phyloP scores from a whole-genome alignment of 2,113 vertebrate species.

The Bostrychus sinensis region DNA sequence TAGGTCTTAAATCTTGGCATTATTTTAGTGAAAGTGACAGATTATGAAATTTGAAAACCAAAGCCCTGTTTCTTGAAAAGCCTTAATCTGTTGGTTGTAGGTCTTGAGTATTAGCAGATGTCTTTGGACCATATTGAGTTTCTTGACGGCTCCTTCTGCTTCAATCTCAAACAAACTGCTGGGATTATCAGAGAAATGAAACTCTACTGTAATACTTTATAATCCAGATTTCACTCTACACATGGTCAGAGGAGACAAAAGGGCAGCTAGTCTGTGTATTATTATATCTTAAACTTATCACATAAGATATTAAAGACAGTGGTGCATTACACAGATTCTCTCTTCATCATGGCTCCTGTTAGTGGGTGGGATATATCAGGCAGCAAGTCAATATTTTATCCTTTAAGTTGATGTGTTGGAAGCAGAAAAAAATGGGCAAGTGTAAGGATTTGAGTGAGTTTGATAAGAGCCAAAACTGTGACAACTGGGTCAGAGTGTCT shows the following conservation, averaged over 20 bases:
- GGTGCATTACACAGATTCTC: no score
- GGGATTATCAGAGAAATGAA: constrained; percentile 37
- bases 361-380: no score
- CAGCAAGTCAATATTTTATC: no score
- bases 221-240: constrained; percentile 61
- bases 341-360: no score
- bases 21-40: not conserved
- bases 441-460: no score
- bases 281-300: no score
- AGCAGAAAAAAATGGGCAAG: no score
- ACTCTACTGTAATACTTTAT: not conserved
- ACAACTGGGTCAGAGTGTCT: no score
- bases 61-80: not conserved
- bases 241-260: not conserved
- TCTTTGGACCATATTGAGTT: constrained; percentile 63
- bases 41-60: not conserved
- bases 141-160: constrained; percentile 60
- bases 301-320: no score
- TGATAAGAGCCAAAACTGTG: no score
- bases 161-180: constrained; percentile 45
- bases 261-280: no score
- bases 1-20: not conserved
- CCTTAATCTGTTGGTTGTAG: not conserved
- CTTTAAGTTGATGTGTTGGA: no score
- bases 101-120: not conserved